Evolutionary conservation across 2,888 invertebrate genomes (phyloP).

Genomic region (Cheilosia pagana): DNA sequence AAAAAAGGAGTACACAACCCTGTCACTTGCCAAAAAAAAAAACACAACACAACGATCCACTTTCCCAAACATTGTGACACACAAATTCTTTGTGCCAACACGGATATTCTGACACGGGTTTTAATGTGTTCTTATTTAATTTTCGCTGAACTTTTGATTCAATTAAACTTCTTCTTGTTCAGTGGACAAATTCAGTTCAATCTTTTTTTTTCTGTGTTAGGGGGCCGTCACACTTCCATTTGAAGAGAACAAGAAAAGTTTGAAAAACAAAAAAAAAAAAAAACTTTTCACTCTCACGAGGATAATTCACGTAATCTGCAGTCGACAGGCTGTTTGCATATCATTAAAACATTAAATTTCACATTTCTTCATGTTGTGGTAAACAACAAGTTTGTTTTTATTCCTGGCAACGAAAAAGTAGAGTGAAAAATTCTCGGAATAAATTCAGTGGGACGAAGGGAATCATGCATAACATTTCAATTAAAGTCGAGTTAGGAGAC

Average conservation of each 20-base stretch:
- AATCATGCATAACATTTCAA: conserved; percentile 8
- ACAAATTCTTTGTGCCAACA: conserved; percentile 19
- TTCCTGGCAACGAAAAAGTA: neutral
- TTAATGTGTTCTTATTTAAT: conserved; percentile 38
- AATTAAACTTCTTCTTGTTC: conserved; percentile 58
- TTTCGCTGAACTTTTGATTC: conserved; percentile 56
- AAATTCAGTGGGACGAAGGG: too few relatives aligned
- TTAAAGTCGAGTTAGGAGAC: conserved; percentile 19
- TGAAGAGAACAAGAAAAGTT: conserved; percentile 20
- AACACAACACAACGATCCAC: conserved; percentile 17
- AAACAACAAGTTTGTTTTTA: conserved; percentile 16
- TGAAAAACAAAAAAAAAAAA: conserved; percentile 14
- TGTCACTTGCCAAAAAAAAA: conserved; percentile 15
- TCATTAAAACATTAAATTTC: conserved; percentile 36
- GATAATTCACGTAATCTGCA: conserved; percentile 54
- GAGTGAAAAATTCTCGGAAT: neutral
- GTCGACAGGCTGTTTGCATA: conserved; percentile 61
- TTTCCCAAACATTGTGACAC: conserved; percentile 24
- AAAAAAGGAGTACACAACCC: neutral
- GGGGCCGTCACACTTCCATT: neutral
- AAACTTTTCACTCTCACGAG: conserved; percentile 46
- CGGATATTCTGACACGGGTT: conserved; percentile 34
- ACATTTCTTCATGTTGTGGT: conserved; percentile 20
- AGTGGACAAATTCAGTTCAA: conserved; percentile 20
- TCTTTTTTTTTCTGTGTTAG: neutral